Percentiles rank a stretch among this genome's conserved stretches.
Conservation (phyloP, 1,140 invertebrate species). For the Zaprionus ghesquierei region DNA sequence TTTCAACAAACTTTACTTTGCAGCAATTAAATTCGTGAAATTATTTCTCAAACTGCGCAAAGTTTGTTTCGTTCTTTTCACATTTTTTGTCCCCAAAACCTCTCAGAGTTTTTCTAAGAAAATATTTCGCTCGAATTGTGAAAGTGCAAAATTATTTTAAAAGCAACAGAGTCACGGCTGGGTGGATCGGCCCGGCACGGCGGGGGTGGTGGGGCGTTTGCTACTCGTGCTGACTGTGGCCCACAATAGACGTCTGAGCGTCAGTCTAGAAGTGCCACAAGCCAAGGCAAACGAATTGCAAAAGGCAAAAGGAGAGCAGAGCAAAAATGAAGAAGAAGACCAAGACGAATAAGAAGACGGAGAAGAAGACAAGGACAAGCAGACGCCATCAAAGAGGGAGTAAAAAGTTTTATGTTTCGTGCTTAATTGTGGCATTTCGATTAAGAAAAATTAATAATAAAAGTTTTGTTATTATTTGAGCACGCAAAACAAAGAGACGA, state of each 20-base stretch:
- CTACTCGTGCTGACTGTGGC: not conserved
- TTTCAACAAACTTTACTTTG: conserved; percentile 33
- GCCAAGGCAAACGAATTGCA: conserved; percentile 7
- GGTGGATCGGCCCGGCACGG: not conserved
- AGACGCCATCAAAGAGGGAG: conserved; percentile 14
- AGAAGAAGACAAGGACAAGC: not conserved
- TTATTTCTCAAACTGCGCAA: conserved; percentile 47
- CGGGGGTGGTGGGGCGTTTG: too few species aligned
- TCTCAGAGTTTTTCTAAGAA: conserved; percentile 38
- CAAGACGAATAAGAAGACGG: not conserved
- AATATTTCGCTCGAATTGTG: conserved; percentile 39
- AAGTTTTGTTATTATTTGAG: conserved; percentile 75
- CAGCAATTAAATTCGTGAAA: conserved; percentile 65
- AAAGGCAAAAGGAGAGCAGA: not conserved
- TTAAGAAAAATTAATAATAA: conserved; percentile 78
- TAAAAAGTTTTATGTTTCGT: conserved; percentile 64
- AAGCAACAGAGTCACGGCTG: conserved; percentile 22
- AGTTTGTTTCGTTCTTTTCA: conserved; percentile 36
- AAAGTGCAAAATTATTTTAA: conserved; percentile 42
- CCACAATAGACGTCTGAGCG: conserved; percentile 25
- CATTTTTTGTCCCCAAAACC: conserved; percentile 8
- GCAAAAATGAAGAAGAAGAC: not conserved
- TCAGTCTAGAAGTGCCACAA: conserved; percentile 36
- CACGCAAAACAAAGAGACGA: conserved; percentile 26
- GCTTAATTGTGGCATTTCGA: conserved; percentile 77